Percentiles rank a stretch among this genome's conserved stretches.
Evolutionary conservation across 2,113 vertebrate species (phyloP).

Genomic region (Acinonyx jubatus): DNA sequence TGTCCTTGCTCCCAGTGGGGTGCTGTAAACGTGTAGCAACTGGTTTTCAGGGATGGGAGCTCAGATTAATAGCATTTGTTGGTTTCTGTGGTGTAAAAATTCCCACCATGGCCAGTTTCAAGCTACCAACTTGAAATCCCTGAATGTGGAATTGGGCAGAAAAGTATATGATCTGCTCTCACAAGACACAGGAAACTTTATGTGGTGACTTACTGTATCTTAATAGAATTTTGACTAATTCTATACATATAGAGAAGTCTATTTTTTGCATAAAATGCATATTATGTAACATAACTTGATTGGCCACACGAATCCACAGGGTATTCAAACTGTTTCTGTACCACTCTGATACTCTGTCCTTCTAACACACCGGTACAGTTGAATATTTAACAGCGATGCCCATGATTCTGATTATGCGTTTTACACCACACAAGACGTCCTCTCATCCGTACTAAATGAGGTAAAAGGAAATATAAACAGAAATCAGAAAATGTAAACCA

Average conservation of each 20-base stretch:
- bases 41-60: no score
- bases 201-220: no score
- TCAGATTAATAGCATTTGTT: background rate
- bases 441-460: background rate
- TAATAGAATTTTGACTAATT: background rate
- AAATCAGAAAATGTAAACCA: background rate
- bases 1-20: background rate
- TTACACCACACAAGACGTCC: background rate
- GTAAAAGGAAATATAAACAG: background rate
- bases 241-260: background rate
- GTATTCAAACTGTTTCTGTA: background rate
- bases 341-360: background rate
- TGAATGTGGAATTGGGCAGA: background rate
- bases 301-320: no score
- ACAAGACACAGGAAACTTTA: background rate
- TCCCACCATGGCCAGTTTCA: background rate
- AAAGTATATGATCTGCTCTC: background rate
- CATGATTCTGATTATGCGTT: background rate
- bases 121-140: background rate
- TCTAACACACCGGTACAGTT: background rate
- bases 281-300: rapidly evolving
- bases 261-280: background rate
- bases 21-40: no score
- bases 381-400: no score
- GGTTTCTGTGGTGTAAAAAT: background rate